These are phyloP conservation scores for Pteronotus mesoamericanus DNA, from an alignment of 2,797 vertebrate species.

Conservation along the genomic window DNA sequence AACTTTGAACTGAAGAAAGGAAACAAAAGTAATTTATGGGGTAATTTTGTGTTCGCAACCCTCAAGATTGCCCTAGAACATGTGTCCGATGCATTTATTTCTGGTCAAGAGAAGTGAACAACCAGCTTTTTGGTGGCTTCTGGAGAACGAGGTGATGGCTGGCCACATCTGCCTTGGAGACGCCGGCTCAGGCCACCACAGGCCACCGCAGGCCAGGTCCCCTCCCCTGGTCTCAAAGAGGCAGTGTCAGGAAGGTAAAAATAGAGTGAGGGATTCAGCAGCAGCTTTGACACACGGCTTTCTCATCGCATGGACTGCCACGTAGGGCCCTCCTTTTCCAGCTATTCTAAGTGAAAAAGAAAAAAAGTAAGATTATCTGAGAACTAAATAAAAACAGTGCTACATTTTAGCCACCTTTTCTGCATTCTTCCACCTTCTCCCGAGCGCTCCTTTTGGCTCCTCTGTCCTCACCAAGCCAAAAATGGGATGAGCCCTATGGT, in stretches of 20 bases:
- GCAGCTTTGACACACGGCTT: constrained; percentile 52
- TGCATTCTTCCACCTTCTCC: neutral
- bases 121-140: constrained; percentile 50
- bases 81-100: constrained; percentile 46
- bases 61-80: constrained; percentile 7
- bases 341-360: constrained; percentile 50
- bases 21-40: constrained; percentile 53
- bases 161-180: constrained; percentile 21
- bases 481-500: neutral
- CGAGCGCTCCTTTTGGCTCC: constrained; percentile 18
- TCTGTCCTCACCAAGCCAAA: constrained; percentile 34
- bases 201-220: constrained; percentile 59
- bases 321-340: constrained; percentile 37
- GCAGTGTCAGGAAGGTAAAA: constrained; percentile 66
- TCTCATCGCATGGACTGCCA: constrained; percentile 54
- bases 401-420: constrained; percentile 38
- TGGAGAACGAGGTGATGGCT: neutral
- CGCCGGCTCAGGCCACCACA: neutral
- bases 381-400: constrained; percentile 52
- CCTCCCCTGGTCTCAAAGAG: constrained; percentile 47
- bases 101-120: constrained; percentile 45
- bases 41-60: constrained; percentile 28
- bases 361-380: constrained; percentile 37
- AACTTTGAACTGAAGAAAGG: constrained; percentile 44
- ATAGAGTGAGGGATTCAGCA: constrained; percentile 49